Percentiles rank a stretch among this genome's conserved stretches.
Evolutionary conservation across 2,888 invertebrate genomes (phyloP).

Genomic region (Machimus atricapillus): DNA sequence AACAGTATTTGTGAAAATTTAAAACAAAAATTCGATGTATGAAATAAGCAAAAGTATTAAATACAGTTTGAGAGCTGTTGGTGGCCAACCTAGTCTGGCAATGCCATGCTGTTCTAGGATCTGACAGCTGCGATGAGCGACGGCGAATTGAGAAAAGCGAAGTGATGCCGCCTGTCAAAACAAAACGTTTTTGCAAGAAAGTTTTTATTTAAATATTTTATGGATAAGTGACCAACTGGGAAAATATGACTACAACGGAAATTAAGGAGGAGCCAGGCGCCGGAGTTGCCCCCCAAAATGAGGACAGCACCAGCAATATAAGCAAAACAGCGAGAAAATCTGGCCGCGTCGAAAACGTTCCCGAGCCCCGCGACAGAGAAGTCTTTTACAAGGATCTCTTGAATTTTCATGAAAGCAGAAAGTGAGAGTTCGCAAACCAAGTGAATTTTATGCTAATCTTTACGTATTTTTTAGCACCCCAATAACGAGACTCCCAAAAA

Average conservation of each 20-base stretch:
- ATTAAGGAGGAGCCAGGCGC: constrained; percentile 49
- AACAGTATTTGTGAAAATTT: too few relatives aligned
- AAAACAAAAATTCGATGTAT: too few relatives aligned
- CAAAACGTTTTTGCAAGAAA: neutral
- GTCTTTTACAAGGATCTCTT: constrained; percentile 72
- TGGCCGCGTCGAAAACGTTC: constrained; percentile 14
- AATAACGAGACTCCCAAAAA: constrained; percentile 71
- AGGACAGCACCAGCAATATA: constrained; percentile 47
- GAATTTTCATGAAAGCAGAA: constrained; percentile 89
- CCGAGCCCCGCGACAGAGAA: constrained; percentile 49
- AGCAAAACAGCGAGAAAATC: constrained; percentile 45
- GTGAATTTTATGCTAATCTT: neutral
- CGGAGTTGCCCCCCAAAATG: constrained; percentile 48
- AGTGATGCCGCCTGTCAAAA: constrained; percentile 28
- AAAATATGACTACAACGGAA: constrained; percentile 52
- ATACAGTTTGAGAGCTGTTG: neutral
- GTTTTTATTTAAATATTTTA: neutral
- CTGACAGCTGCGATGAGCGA: neutral
- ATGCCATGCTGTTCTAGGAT: neutral
- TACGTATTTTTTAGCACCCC: constrained; percentile 64
- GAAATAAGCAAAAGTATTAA: too few relatives aligned
- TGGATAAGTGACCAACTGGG: neutral
- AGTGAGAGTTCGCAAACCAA: constrained; percentile 68
- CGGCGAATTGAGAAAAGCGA: constrained; percentile 12
- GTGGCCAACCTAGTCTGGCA: neutral